Evolutionary conservation across 2,113 vertebrate genomes (phyloP), one percentile per base, ranked within the genome.

Genomic region (Cynocephalus volans): DNA sequence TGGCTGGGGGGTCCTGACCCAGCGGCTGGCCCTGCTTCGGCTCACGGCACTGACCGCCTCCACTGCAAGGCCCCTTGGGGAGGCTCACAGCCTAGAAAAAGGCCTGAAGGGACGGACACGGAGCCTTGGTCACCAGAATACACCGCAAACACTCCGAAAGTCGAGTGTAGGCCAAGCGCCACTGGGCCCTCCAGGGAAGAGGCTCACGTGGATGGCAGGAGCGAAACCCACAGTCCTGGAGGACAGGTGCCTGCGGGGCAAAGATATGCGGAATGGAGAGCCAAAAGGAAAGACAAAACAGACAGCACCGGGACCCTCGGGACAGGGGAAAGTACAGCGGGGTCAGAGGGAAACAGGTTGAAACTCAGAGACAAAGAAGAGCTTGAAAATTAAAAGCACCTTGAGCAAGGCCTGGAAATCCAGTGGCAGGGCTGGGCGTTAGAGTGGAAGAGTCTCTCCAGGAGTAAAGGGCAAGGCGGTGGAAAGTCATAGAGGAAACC

Each of bases 231-330:
- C 1, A 28, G 28, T 17, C 15, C 36, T 1, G 19, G 50, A 69
- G 24, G 24, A 70, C 5, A 21, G 65, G 13, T 41, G 8, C 23
- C 0, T 24, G 45, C 8, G 62, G 31, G 48, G 48, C 5, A 31
- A 5, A 3, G 21, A 18, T 3, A 3, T 17, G 36, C 4, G 1
- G 26, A n/a, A 12, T 13, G 45, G 17, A 12, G 81, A 28, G 33
- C 23, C 3, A 19, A 31, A 21, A 26, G 72, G 23, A 67, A 3
- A 41, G 15, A 36, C 19, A 52, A 11, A 33, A 17, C 18, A 1
- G 21, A 1, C 4, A 54, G 2, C 19, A 1, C 12, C 33, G 2
- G 56, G 48, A 50, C 26, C 45, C 72, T 45, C 5, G 1, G 65
- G 81, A 48, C 50, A 6, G 1, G 64, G 1, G 64, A 21, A 67